phyloP scores from a whole-genome alignment of 2,888 invertebrate genomes.

The Strigamia maritima region DNA sequence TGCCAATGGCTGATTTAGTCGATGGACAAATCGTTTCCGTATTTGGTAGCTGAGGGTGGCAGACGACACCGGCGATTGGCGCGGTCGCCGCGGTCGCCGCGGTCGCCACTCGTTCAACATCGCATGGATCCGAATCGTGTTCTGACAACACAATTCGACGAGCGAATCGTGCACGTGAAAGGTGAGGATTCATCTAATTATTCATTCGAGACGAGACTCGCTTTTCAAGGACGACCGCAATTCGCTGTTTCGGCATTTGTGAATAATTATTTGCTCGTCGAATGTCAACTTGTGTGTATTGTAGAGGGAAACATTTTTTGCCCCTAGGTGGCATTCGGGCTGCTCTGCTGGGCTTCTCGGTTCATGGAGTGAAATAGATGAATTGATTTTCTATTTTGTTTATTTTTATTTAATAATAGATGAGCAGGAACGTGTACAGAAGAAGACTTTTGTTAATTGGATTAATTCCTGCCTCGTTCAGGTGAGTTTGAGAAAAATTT shows the following conservation, averaged over 20 bases:
- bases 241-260: too few species aligned
- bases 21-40: background rate
- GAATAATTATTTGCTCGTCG: too few species aligned
- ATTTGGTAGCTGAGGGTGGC: background rate
- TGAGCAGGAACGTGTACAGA: conserved; percentile 98
- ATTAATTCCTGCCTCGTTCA: conserved; percentile 95
- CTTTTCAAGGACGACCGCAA: background rate
- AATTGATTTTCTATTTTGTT: background rate
- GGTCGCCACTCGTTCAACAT: conserved; percentile 33
- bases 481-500: conserved; percentile 61
- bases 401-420: conserved; percentile 75
- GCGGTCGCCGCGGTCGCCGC: background rate
- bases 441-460: conserved; percentile 99
- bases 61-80: background rate
- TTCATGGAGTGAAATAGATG: too few species aligned
- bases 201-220: background rate
- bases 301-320: too few species aligned
- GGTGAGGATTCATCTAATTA: conserved; percentile 36
- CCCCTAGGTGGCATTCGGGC: too few species aligned
- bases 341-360: background rate
- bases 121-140: conserved; percentile 40
- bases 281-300: too few species aligned
- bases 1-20: background rate
- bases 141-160: conserved; percentile 37
- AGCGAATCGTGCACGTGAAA: conserved; percentile 36